Evolutionary conservation across 2,113 vertebrate species (phyloP), one percentile per base, ranked within the genome.

Genomic region (Echinops telfairi): DNA sequence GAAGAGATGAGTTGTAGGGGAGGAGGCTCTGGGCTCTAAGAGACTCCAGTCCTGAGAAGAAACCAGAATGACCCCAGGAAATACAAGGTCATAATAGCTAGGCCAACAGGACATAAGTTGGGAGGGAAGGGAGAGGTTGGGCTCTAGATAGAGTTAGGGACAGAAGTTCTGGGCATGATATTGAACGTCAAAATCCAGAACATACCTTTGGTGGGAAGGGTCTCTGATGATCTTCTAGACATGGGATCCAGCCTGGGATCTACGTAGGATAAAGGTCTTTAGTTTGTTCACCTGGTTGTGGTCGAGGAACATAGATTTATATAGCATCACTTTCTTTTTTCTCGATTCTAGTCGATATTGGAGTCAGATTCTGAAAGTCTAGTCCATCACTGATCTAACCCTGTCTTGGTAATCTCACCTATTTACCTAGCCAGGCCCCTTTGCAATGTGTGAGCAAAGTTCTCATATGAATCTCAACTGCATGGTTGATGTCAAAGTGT

Each of bases 361-460:
- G 70, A 38, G 19, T 76, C n/a, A 40, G 57, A 6, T 75, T 40
- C 43, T 40, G 78, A 83, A 79, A 8, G 33, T 76, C n/a, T 87
- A 20, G 36, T 90, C 84, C 6, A 29, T 43, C 70, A n/a, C 3
- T 36, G 15, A 86, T 58, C 58, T 83, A 81, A 93, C 79, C 3
- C 15, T 31, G 15, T 40, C 4, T 81, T 87, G 40, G 71, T 66
- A 62, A 83, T 33, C 83, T 8, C n/a, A 40, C 66, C 3, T 36
- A 64, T 94, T 83, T 94, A 31, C 27, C 60, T 93, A 17, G 19
- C 3, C 47, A 90, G 80, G 38, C 33, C 81, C 22, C 33, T 71
- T 88, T 60, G 66, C 17, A 84, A 76, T 12, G 43, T 23, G 77
- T 87, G 78, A 87, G 14, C 47, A 68, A 57, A 89, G 15, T 6